Conservation (phyloP, 2,797 vertebrate genomes). For the Okamejei kenojei region DNA sequence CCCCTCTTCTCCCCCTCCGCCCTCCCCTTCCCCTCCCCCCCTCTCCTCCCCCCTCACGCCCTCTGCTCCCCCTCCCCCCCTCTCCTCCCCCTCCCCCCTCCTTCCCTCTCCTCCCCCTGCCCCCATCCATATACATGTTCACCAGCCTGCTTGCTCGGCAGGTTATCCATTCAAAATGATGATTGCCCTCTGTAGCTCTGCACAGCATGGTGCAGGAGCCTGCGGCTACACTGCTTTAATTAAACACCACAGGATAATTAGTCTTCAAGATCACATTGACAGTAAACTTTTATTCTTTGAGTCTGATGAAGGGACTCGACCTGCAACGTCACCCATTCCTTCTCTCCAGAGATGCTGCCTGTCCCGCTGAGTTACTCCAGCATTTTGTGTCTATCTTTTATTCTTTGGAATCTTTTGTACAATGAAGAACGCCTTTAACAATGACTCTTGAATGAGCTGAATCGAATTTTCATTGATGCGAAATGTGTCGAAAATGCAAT, state of each 20-base stretch:
- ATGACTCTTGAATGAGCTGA: not conserved
- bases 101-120: too few species aligned
- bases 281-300: not conserved
- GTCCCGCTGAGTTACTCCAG: too few species aligned
- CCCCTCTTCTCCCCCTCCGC: too few species aligned
- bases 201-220: not conserved
- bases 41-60: too few species aligned
- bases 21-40: too few species aligned
- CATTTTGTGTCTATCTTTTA: not conserved
- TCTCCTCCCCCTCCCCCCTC: too few species aligned
- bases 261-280: not conserved
- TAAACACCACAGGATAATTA: not conserved
- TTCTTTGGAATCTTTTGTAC: not conserved
- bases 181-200: not conserved
- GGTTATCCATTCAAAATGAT: not conserved
- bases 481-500: not conserved
- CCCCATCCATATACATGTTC: too few species aligned
- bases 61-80: too few species aligned
- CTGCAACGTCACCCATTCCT: too few species aligned
- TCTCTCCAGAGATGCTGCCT: too few species aligned
- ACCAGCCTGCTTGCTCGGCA: not conserved
- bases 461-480: not conserved
- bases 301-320: too few species aligned
- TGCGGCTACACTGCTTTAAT: not conserved
- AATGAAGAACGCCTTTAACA: not conserved